phyloP scores from a whole-genome alignment of 2,113 vertebrate species.

The Piaya cayana region DNA sequence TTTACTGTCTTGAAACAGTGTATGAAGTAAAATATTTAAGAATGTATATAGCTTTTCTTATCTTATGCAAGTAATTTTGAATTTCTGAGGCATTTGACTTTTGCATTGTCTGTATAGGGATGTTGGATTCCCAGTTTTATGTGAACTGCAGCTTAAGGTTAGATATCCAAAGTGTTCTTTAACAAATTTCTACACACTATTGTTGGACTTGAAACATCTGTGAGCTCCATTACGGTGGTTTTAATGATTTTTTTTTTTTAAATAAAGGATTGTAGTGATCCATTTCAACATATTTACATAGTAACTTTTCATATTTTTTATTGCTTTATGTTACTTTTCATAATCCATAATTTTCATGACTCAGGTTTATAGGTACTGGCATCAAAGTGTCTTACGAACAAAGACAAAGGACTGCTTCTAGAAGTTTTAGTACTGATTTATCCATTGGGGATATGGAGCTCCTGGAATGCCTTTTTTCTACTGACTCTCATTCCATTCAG shows the following conservation, averaged over 20 bases:
- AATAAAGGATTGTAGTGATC: neutral
- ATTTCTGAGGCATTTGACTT: neutral
- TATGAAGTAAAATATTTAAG: neutral
- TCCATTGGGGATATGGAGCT: constrained; percentile 88
- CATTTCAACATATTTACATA: neutral
- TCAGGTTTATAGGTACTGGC: constrained; percentile 88
- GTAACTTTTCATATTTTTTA: neutral
- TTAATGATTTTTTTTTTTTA: neutral
- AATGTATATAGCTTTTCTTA: neutral
- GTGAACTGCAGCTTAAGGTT: neutral
- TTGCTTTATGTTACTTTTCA: neutral
- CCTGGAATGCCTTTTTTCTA: constrained; percentile 92
- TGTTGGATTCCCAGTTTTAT: neutral
- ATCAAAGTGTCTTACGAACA: constrained; percentile 91
- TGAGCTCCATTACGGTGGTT: neutral
- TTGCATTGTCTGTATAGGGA: neutral
- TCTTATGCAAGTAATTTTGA: neutral
- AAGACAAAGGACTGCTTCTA: constrained; percentile 84
- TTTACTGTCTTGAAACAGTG: neutral
- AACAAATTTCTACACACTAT: neutral
- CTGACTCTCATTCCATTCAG: constrained; percentile 76
- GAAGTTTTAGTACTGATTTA: constrained; percentile 87
- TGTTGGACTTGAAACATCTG: neutral
- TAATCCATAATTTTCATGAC: constrained; percentile 1
- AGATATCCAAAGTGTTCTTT: neutral